Conservation (phyloP, 2,113 vertebrate genomes). For the Rhineura floridana region DNA sequence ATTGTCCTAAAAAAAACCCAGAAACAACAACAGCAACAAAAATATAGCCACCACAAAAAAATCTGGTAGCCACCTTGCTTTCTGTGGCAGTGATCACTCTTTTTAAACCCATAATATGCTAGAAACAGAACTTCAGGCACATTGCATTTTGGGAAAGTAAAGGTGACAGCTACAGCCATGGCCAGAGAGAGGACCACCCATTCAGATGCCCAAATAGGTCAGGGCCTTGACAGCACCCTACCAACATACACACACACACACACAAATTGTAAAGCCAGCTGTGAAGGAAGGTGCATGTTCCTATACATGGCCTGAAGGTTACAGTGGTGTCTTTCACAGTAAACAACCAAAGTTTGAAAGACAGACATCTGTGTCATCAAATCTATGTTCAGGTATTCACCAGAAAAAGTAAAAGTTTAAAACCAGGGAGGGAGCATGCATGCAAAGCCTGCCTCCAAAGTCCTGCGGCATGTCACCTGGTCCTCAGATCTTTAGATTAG, state of each 20-base stretch:
- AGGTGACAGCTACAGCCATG: not conserved
- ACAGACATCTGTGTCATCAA: not conserved
- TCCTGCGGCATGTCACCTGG: no score
- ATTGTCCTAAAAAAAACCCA: not conserved
- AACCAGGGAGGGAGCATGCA: no score
- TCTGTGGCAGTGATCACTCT: no score
- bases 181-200: not conserved
- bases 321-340: not conserved
- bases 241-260: no score
- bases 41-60: not conserved
- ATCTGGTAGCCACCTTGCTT: not conserved
- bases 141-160: not conserved
- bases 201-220: no score
- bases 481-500: no score
- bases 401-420: no score
- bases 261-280: not conserved
- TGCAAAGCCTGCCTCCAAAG: no score
- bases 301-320: not conserved
- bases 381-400: not conserved
- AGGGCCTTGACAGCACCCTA: not conserved
- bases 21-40: not conserved
- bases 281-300: not conserved
- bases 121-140: not conserved
- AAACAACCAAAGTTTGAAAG: not conserved
- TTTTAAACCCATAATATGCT: not conserved